Conservation (phyloP, 1,140 invertebrate genomes). For the Drosophila repletoides region DNA sequence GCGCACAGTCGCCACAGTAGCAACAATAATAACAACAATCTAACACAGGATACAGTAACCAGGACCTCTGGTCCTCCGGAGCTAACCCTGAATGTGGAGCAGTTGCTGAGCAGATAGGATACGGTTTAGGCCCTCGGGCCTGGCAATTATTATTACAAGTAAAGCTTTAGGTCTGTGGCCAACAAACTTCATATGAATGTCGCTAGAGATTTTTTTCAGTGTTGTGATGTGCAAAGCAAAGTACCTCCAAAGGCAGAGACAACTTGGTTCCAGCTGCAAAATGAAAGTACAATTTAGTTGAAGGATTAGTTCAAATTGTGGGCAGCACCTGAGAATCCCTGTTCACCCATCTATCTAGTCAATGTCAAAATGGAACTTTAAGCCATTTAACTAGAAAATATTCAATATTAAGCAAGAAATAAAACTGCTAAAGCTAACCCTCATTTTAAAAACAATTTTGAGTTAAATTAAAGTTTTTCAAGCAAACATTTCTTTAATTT, state of each 20-base stretch:
- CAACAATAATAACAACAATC: slow-evolving; percentile 36
- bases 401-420: not conserved
- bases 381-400: not conserved
- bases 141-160: not conserved
- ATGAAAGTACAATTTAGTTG: slow-evolving; percentile 74
- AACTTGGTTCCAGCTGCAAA: slow-evolving; percentile 69
- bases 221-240: slow-evolving; percentile 73
- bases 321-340: not conserved
- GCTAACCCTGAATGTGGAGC: slow-evolving; percentile 71
- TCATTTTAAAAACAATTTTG: no score
- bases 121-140: slow-evolving; percentile 66
- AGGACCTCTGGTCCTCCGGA: slow-evolving; percentile 48
- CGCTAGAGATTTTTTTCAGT: slow-evolving; percentile 34
- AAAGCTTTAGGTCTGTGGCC: slow-evolving; percentile 61
- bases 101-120: slow-evolving; percentile 76
- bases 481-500: no score
- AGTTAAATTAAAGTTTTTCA: no score
- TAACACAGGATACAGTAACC: slow-evolving; percentile 10
- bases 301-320: slow-evolving; percentile 44
- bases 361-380: slow-evolving; percentile 3
- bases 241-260: slow-evolving; percentile 69
- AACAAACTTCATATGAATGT: slow-evolving; percentile 8
- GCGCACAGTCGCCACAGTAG: slow-evolving; percentile 30
- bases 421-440: no score
- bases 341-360: slow-evolving; percentile 13